Evolutionary conservation across 53 echinoderm and acorn worm genomes (phyloP).

Genomic region (Astropecten irregularis): DNA sequence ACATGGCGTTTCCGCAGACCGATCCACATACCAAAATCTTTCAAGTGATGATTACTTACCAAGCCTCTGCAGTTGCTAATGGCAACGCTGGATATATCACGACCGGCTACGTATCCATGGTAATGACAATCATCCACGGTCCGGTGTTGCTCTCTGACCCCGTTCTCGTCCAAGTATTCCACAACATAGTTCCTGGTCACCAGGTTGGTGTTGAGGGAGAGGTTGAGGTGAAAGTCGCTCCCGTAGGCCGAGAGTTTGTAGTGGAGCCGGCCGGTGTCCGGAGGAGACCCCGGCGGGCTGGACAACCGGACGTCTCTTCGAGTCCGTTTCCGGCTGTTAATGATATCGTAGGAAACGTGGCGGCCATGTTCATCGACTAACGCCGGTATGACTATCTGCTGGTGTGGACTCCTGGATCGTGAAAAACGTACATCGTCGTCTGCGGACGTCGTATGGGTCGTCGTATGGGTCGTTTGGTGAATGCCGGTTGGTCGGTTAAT

Average conservation of each 20-base stretch:
- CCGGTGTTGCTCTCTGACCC: conserved; percentile 70
- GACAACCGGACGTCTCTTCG: conserved; percentile 62
- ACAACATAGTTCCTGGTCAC: conserved; percentile 82
- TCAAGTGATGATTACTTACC: conserved; percentile 81
- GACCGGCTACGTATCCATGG: conserved; percentile 81
- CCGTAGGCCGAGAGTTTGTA: conserved; percentile 90
- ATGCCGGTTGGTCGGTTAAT: too few species aligned
- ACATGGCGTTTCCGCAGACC: too few species aligned
- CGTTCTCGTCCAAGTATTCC: conserved; percentile 83
- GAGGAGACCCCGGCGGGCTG: conserved; percentile 1
- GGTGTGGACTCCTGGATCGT: conserved; percentile 48
- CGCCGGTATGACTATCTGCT: conserved; percentile 83
- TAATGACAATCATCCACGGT: conserved; percentile 92
- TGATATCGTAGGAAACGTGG: conserved; percentile 89
- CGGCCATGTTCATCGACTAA: conserved; percentile 86
- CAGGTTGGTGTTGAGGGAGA: conserved; percentile 85
- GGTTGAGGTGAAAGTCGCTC: conserved; percentile 88
- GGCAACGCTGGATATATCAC: conserved; percentile 71
- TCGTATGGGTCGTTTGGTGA: not conserved
- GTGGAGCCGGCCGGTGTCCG: conserved; percentile 60
- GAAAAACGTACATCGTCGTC: conserved; percentile 47
- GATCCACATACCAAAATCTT: too few species aligned
- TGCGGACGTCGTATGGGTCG: not conserved
- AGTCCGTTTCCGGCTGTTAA: conserved; percentile 99
- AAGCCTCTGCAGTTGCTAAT: conserved; percentile 96